phyloP scores from a whole-genome alignment of 92 coral and sea anemone genomes.

The Blastomussa wellsi region DNA sequence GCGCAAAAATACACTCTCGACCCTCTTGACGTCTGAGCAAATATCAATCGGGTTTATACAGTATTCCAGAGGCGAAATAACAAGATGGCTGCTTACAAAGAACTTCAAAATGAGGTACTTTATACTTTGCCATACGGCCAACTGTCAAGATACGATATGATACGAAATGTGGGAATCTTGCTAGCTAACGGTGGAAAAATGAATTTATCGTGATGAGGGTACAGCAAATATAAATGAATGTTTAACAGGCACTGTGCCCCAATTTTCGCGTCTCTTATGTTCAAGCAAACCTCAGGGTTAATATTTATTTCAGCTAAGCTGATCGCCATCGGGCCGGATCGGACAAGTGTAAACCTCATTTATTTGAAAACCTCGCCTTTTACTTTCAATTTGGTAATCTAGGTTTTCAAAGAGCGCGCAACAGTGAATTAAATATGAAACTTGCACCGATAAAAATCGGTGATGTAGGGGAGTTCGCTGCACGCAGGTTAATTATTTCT shows the following conservation, averaged over 20 bases:
- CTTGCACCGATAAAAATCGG: too few species aligned
- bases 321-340: background rate
- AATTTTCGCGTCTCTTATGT: background rate
- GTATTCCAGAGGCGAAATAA: background rate
- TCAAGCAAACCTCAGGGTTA: background rate
- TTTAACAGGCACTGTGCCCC: background rate
- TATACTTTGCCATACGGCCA: background rate
- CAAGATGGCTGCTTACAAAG: slow-evolving; percentile 31
- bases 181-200: background rate
- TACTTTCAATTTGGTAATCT: background rate
- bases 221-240: background rate
- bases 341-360: background rate
- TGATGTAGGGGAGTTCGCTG: too few species aligned
- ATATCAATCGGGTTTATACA: background rate
- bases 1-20: slow-evolving; percentile 3
- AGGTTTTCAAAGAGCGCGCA: background rate
- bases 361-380: background rate
- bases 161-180: background rate
- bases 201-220: background rate
- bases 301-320: background rate
- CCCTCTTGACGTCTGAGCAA: background rate
- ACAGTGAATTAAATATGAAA: background rate
- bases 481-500: background rate
- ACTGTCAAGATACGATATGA: background rate
- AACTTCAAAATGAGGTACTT: slow-evolving; percentile 39